phyloP scores from a whole-genome alignment of 2,888 invertebrate species.

The Lordiphosa fenestrarum region DNA sequence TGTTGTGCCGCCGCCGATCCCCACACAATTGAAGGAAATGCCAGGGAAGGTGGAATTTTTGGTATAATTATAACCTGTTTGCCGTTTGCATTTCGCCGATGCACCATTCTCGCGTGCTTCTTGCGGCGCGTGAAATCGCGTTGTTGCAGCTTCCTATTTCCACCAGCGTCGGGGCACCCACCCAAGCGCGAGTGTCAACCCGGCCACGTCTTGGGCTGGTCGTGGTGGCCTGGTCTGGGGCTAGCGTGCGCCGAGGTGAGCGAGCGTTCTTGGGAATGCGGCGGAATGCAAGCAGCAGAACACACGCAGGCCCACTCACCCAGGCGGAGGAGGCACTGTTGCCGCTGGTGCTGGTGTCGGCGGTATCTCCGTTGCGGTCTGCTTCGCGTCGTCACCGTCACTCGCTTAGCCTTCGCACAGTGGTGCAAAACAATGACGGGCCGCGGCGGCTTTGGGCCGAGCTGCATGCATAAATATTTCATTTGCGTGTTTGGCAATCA shows the following conservation, averaged over 20 bases:
- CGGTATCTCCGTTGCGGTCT: conserved; percentile 70
- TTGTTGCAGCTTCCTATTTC: conserved; percentile 40
- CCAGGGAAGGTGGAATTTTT: conserved; percentile 29
- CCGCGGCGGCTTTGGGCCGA: conserved; percentile 23
- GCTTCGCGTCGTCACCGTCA: conserved; percentile 59
- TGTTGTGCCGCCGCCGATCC: conserved; percentile 28
- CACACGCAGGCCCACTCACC: conserved; percentile 66
- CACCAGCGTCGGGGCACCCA: conserved; percentile 43
- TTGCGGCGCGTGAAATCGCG: conserved; percentile 61
- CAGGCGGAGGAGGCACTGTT: conserved; percentile 36
- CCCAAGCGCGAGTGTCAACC: conserved; percentile 67
- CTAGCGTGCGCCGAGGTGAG: conserved; percentile 52
- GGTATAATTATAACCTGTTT: conserved; percentile 62
- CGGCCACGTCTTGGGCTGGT: conserved; percentile 25
- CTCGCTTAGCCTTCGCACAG: conserved; percentile 59
- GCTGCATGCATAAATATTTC: conserved; percentile 68
- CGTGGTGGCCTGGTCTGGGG: conserved; percentile 17
- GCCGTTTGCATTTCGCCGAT: conserved; percentile 28
- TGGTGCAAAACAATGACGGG: conserved; percentile 63
- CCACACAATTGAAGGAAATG: conserved; percentile 36
- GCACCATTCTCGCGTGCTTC: conserved; percentile 59
- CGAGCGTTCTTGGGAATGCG: conserved; percentile 60
- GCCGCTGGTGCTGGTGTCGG: conserved; percentile 9
- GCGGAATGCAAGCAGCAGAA: conserved; percentile 69
- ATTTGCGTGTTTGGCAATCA: conserved; percentile 78